Evolutionary conservation across 2,797 vertebrate genomes (phyloP).

Genomic region (Acipenser transmontanus): DNA sequence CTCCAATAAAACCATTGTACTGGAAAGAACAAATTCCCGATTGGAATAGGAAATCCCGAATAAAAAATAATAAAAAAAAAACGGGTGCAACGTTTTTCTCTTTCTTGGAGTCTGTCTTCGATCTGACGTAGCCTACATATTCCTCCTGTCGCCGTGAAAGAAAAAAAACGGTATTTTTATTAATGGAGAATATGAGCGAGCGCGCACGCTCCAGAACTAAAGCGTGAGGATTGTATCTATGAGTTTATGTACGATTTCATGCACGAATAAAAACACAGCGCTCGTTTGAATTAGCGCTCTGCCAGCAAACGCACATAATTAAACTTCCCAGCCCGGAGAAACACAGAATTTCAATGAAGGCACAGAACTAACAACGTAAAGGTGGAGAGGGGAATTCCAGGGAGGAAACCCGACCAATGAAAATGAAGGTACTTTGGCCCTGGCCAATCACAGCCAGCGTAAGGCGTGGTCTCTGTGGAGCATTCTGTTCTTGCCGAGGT

Average conservation of each 20-base stretch:
- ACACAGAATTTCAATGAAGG: constrained; percentile 50
- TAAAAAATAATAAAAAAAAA: no score
- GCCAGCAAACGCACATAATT: not conserved
- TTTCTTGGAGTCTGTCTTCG: no score
- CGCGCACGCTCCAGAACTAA: no score
- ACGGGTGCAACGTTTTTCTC: no score
- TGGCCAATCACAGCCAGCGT: constrained; percentile 44
- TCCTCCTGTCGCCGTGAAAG: no score
- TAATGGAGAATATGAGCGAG: no score
- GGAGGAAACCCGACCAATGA: constrained; percentile 46
- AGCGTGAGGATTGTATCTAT: no score
- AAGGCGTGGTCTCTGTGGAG: constrained; percentile 38
- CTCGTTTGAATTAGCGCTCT: not conserved
- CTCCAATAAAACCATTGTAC: constrained; percentile 46
- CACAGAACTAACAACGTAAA: constrained; percentile 59
- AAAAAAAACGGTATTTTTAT: no score
- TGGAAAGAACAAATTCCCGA: constrained; percentile 30
- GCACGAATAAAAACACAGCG: no score
- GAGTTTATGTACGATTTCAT: no score
- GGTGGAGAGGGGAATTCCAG: constrained; percentile 42
- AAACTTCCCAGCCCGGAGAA: constrained; percentile 30
- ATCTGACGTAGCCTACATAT: no score
- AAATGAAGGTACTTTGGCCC: not conserved
- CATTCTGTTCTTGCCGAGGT: constrained; percentile 11
- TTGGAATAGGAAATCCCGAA: constrained; percentile 1